phyloP scores from a whole-genome alignment of 2,113 vertebrate genomes.

The Mormyrus lacerda region DNA sequence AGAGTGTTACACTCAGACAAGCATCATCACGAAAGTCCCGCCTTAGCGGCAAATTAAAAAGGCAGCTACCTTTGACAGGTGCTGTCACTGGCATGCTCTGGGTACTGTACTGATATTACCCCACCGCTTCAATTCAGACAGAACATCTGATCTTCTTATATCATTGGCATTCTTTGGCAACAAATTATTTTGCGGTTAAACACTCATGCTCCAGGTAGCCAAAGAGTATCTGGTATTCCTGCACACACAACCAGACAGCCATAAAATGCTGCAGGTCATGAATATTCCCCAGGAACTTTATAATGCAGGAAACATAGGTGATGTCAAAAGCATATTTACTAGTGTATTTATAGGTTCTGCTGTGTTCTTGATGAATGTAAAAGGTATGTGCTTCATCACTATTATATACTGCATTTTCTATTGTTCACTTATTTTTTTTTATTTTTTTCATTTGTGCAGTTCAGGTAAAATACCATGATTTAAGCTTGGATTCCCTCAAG shows the following conservation, averaged over 20 bases:
- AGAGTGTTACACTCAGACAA: not conserved
- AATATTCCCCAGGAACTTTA: not conserved
- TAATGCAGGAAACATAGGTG: not conserved
- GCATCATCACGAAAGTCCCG: not conserved
- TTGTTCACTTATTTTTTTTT: not conserved
- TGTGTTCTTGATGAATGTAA: not conserved
- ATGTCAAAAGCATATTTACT: not conserved
- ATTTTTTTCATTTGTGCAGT: not conserved
- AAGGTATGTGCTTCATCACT: not conserved
- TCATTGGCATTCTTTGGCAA: not conserved
- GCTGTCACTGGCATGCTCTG: conserved; percentile 8
- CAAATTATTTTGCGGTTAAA: not conserved
- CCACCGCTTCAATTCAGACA: conserved; percentile 16
- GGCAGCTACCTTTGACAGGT: conserved; percentile 7
- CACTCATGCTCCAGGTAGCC: not conserved
- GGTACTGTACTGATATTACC: not conserved
- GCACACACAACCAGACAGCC: not conserved
- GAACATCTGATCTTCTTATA: fast-evolving
- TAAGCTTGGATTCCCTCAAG: not conserved
- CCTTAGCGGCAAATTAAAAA: not conserved
- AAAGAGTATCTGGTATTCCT: not conserved
- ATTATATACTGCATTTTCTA: not conserved
- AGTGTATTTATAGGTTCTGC: not conserved
- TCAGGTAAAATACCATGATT: not conserved
- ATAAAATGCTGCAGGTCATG: not conserved